phyloP scores from a whole-genome alignment of 2,797 vertebrate species.

The Apodemus agrarius region DNA sequence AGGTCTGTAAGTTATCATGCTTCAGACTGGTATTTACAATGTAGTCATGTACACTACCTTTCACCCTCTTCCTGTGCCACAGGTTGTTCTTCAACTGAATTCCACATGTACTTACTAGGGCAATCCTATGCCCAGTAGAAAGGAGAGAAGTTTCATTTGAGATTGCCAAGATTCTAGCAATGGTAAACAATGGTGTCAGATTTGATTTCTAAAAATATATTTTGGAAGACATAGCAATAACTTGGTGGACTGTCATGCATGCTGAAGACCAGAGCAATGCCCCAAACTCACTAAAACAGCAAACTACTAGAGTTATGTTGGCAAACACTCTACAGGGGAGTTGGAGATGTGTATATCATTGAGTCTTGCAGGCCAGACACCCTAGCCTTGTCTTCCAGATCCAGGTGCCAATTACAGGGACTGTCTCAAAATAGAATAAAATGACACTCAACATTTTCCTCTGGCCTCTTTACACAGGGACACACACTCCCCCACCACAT shows the following conservation, averaged over 20 bases:
- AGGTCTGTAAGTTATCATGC: neutral
- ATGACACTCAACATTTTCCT: neutral
- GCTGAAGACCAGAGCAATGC: neutral
- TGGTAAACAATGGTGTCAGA: neutral
- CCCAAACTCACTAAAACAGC: neutral
- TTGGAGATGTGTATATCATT: neutral
- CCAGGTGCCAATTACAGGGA: no score
- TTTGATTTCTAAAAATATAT: neutral
- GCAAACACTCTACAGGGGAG: neutral
- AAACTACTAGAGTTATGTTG: neutral
- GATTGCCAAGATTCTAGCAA: neutral
- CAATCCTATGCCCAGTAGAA: rapidly evolving
- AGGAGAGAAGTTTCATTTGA: rapidly evolving
- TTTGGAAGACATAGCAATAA: neutral
- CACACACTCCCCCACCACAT: no score
- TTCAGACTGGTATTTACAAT: neutral
- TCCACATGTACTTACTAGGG: neutral
- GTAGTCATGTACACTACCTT: no score
- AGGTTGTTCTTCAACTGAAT: neutral
- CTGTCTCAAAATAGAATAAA: no score
- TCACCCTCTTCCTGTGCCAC: neutral
- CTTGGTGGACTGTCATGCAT: neutral
- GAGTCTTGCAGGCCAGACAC: neutral
- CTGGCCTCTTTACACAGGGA: neutral
- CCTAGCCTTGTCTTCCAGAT: neutral